These are phyloP conservation scores for Epinephelus malabaricus DNA, from an alignment of 2,797 vertebrate species.

Conservation along the genomic window DNA sequence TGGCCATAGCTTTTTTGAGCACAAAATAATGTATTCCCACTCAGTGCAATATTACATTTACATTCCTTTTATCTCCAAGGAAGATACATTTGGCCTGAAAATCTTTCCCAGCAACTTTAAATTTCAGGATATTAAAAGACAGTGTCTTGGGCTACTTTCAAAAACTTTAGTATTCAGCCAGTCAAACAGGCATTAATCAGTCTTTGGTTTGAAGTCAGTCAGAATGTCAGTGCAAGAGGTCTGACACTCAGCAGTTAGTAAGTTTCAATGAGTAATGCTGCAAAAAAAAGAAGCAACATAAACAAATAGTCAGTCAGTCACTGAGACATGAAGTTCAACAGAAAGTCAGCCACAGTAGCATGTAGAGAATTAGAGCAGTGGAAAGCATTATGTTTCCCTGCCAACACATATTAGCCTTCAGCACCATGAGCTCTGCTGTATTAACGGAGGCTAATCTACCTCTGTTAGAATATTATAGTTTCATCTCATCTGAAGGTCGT, in stretches of 20 bases:
- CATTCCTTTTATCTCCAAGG: background rate
- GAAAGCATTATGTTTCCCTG: constrained; percentile 37
- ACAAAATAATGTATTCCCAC: constrained; percentile 8
- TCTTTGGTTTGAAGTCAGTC: constrained; percentile 1
- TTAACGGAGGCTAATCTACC: constrained; percentile 60
- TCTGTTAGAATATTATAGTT: constrained; percentile 45
- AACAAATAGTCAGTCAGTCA: constrained; percentile 34
- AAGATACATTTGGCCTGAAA: background rate
- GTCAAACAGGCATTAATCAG: background rate
- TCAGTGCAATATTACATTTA: background rate
- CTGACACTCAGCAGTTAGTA: background rate
- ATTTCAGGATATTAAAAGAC: background rate
- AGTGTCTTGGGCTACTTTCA: background rate
- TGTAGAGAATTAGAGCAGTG: constrained; percentile 32
- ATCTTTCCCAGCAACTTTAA: background rate
- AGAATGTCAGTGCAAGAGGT: background rate
- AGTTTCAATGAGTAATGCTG: constrained; percentile 22
- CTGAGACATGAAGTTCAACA: constrained; percentile 21
- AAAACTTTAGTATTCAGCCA: background rate
- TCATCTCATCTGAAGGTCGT: constrained; percentile 44
- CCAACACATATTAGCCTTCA: constrained; percentile 47
- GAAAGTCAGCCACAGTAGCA: constrained; percentile 30
- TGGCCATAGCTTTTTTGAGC: background rate
- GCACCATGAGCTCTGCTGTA: constrained; percentile 36
- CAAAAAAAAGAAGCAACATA: constrained; percentile 20